Evolutionary conservation across 1,140 invertebrate species (phyloP).

Genomic region (Caenorhabditis brenneri): DNA sequence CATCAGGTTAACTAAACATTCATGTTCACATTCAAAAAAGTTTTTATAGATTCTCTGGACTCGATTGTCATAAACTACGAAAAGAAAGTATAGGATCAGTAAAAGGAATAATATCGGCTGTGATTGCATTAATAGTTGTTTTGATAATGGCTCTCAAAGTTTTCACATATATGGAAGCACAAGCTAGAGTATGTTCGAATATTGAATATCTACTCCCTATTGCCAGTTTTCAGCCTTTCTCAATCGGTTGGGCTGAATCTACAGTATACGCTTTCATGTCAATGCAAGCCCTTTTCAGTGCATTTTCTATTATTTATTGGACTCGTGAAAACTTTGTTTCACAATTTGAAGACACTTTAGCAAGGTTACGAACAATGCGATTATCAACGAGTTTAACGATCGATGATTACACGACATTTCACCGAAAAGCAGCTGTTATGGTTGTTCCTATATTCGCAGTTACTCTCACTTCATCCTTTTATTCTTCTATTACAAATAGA

Average conservation of each 20-base stretch:
- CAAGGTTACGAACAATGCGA: neutral
- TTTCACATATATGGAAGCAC: neutral
- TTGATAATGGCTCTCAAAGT: neutral
- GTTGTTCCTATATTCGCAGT: neutral
- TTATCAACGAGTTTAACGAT: conserved; percentile 12
- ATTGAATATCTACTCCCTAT: no score
- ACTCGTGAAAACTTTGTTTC: conserved; percentile 13
- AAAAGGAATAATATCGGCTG: neutral
- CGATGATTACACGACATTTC: conserved; percentile 17
- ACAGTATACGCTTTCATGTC: conserved; percentile 3
- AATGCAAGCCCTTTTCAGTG: neutral
- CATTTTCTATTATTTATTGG: neutral
- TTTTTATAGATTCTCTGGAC: conserved; percentile 8
- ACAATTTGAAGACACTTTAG: conserved; percentile 21
- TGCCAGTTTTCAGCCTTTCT: neutral
- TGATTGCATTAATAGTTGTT: neutral
- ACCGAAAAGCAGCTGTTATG: conserved; percentile 3
- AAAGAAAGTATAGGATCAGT: conserved; percentile 28
- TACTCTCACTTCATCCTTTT: neutral
- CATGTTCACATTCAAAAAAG: neutral
- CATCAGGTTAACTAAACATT: no score
- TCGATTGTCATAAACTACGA: conserved; percentile 20
- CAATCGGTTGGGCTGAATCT: conserved; percentile 16
- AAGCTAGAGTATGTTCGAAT: neutral
- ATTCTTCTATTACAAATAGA: neutral